Conservation (phyloP, 1,140 invertebrate species). For the Campodea augens region DNA sequence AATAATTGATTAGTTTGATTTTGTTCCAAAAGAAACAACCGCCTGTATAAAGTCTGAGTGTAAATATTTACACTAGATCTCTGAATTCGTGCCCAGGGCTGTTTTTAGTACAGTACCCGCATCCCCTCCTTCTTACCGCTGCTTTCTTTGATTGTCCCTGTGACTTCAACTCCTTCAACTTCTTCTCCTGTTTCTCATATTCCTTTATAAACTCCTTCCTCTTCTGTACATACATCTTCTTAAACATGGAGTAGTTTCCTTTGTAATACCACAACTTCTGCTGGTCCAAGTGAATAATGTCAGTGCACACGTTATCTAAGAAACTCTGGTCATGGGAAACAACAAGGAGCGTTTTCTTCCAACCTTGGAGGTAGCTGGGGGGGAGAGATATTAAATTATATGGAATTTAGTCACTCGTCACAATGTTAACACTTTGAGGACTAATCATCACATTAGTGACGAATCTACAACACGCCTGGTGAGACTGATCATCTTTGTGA, state of each 20-base stretch:
- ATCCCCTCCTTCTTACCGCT: slow-evolving; percentile 48
- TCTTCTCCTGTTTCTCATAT: slow-evolving; percentile 95
- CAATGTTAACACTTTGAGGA: no score
- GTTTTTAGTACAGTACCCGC: no score
- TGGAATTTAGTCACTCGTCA: no score
- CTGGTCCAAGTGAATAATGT: slow-evolving; percentile 91
- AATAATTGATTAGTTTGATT: no score
- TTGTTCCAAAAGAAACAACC: no score
- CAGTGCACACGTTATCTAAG: slow-evolving; percentile 96
- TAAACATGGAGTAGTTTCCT: slow-evolving; percentile 97
- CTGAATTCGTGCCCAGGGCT: no score
- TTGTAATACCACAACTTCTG: slow-evolving; percentile 93
- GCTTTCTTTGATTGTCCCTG: slow-evolving; percentile 87
- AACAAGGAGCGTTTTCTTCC: slow-evolving; percentile 94
- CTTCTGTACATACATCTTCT: slow-evolving; percentile 96
- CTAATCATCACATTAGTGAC: no score
- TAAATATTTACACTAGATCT: no score
- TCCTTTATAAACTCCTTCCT: slow-evolving; percentile 88
- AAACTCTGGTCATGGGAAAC: slow-evolving; percentile 99
- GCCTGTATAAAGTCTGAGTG: no score
- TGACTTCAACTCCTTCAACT: slow-evolving; percentile 81
- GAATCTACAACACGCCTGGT: no score
- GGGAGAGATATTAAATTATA: slow-evolving; percentile 18
- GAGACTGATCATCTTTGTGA: no score
- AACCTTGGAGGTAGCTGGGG: slow-evolving; percentile 72